Percentiles rank a stretch among this genome's conserved stretches.
Evolutionary conservation across 2,888 invertebrate species (phyloP).

Genomic region (Nomada goodeniana): DNA sequence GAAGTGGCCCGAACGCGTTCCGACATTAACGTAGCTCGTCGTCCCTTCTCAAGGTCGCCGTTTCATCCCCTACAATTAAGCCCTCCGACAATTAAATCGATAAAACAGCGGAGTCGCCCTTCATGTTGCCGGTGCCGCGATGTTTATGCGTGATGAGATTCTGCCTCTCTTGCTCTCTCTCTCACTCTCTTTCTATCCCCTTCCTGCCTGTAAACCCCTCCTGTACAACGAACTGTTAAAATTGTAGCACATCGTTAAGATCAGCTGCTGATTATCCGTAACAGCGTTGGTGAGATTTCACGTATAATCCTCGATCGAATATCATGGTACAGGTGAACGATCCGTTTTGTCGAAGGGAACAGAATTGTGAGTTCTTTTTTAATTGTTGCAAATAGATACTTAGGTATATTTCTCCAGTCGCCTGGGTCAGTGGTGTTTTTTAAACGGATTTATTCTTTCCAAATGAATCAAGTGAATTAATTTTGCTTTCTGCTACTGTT

Average conservation of each 20-base stretch:
- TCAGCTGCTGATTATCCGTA: constrained; percentile 44
- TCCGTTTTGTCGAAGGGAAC: too few relatives aligned
- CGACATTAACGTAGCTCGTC: constrained; percentile 39
- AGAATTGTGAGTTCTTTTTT: too few relatives aligned
- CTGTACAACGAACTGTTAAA: constrained; percentile 53
- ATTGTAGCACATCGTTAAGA: constrained; percentile 51
- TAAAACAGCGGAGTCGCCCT: constrained; percentile 62
- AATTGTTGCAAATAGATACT: too few relatives aligned
- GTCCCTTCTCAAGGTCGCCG: constrained; percentile 72
- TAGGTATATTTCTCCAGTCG: too few relatives aligned
- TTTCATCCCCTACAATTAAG: constrained; percentile 75
- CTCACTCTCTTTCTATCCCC: too few relatives aligned
- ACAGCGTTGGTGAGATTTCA: constrained; percentile 22
- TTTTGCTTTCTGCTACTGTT: too few relatives aligned
- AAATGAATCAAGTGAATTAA: too few relatives aligned
- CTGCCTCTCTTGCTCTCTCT: constrained; percentile 18
- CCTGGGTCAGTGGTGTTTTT: too few relatives aligned
- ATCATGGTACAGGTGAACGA: background rate
- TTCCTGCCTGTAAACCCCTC: background rate
- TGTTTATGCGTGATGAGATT: constrained; percentile 50
- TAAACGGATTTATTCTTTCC: too few relatives aligned
- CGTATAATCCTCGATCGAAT: constrained; percentile 47
- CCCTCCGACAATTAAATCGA: constrained; percentile 76
- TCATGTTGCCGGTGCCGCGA: constrained; percentile 26
- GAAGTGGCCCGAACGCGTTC: constrained; percentile 75